phyloP scores from a whole-genome alignment of 2,113 vertebrate genomes.

The Centropus unirufus region DNA sequence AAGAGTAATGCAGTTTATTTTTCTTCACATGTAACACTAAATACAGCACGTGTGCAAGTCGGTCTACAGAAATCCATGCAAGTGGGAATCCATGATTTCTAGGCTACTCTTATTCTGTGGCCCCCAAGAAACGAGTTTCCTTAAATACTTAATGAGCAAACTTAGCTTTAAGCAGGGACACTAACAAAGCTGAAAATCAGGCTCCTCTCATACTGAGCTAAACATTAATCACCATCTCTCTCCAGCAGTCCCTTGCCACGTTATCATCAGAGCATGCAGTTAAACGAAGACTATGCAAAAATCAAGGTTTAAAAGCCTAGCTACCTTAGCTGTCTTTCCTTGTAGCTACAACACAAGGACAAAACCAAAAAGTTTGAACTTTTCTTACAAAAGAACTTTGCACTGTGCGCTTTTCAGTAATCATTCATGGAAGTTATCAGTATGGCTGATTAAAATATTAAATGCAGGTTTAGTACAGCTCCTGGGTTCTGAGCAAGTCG shows the following conservation, averaged over 20 bases:
- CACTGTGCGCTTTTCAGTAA: not conserved
- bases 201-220: not conserved
- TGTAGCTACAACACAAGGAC: not conserved
- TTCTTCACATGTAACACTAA: slow-evolving; percentile 77
- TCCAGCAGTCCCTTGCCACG: not conserved
- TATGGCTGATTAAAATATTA: not conserved
- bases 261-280: slow-evolving; percentile 20
- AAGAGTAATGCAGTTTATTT: slow-evolving; percentile 83
- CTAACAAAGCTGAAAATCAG: not conserved
- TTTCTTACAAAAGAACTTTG: not conserved
- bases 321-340: not conserved
- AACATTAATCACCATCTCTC: not conserved
- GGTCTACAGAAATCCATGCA: slow-evolving; percentile 79
- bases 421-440: not conserved
- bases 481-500: slow-evolving; percentile 1
- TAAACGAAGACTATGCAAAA: not conserved
- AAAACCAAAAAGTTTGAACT: not conserved
- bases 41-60: slow-evolving; percentile 61
- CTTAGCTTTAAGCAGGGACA: not conserved
- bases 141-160: slow-evolving; percentile 4
- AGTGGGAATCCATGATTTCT: slow-evolving; percentile 69
- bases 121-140: slow-evolving; percentile 33
- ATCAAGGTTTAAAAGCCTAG: not conserved
- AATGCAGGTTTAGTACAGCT: slow-evolving; percentile 1
- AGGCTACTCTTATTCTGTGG: slow-evolving; percentile 54